phyloP scores from a whole-genome alignment of 1,140 invertebrate genomes.

The Scaptomyza hsui region DNA sequence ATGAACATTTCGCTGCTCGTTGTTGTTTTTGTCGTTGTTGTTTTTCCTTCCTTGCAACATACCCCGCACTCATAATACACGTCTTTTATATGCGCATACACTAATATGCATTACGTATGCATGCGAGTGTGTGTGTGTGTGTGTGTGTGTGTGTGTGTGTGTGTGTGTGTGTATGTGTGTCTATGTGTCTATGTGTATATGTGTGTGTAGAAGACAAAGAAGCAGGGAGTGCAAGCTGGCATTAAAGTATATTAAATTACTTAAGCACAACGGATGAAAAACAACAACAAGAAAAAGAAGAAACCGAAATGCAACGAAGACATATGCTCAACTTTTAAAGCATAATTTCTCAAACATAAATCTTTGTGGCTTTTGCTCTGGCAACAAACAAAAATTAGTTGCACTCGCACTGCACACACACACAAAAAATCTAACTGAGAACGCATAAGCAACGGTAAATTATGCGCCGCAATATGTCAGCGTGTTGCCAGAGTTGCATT shows the following conservation, averaged over 20 bases:
- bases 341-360: slow-evolving; percentile 76
- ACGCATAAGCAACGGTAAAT: slow-evolving; percentile 71
- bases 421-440: slow-evolving; percentile 34
- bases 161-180: slow-evolving; percentile 23
- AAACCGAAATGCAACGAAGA: slow-evolving; percentile 25
- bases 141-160: slow-evolving; percentile 10
- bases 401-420: slow-evolving; percentile 53
- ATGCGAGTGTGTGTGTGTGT: slow-evolving; percentile 24
- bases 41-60: slow-evolving; percentile 12
- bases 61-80: slow-evolving; percentile 61
- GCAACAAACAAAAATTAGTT: slow-evolving; percentile 80
- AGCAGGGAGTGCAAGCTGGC: slow-evolving; percentile 32
- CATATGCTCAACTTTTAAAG: slow-evolving; percentile 77
- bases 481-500: slow-evolving; percentile 55
- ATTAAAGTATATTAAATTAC: slow-evolving; percentile 81
- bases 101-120: slow-evolving; percentile 68
- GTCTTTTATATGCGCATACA: slow-evolving; percentile 81
- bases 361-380: slow-evolving; percentile 69
- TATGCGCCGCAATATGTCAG: slow-evolving; percentile 79
- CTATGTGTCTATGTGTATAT: no score
- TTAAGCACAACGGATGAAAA: slow-evolving; percentile 53
- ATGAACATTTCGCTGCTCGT: slow-evolving; percentile 70
- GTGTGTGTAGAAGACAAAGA: slow-evolving; percentile 3
- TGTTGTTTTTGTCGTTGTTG: slow-evolving; percentile 12
- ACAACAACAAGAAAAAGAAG: slow-evolving; percentile 36